A percentile compares a stretch with the other conserved stretches of the same genome.
Evolutionary conservation across 2,113 vertebrate genomes (phyloP).

Genomic region (Xiphias gladius): DNA sequence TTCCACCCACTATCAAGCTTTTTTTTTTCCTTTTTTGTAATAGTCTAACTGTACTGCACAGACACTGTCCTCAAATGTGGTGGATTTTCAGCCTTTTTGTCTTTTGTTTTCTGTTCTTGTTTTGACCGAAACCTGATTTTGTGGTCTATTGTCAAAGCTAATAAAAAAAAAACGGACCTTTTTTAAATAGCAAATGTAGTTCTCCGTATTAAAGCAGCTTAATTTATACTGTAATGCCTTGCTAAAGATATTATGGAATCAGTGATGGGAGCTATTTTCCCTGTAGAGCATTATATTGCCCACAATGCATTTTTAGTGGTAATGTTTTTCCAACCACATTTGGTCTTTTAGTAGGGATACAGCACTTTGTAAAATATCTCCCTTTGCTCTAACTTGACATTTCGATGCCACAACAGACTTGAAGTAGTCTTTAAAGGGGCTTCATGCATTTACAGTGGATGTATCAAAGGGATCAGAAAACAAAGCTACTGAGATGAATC

Average conservation of each 20-base stretch:
- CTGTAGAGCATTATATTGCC: slow-evolving; percentile 50
- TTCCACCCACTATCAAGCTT: slow-evolving; percentile 27
- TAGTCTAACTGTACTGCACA: slow-evolving; percentile 20
- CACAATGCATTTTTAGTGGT: slow-evolving; percentile 33
- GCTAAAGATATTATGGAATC: slow-evolving; percentile 38
- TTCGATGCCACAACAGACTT: slow-evolving; percentile 27
- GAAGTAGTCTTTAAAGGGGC: slow-evolving; percentile 3
- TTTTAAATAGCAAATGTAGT: slow-evolving; percentile 28
- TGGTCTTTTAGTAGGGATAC: slow-evolving; percentile 5
- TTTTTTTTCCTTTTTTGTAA: slow-evolving; percentile 23
- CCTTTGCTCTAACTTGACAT: slow-evolving; percentile 47
- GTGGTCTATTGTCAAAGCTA: slow-evolving; percentile 30
- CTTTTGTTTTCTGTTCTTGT: slow-evolving; percentile 3
- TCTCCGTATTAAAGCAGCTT: slow-evolving; percentile 30
- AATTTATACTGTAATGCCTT: slow-evolving; percentile 31
- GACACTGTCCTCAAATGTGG: slow-evolving; percentile 1
- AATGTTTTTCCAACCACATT: slow-evolving; percentile 44
- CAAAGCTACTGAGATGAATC: slow-evolving; percentile 37
- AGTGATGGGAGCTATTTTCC: slow-evolving; percentile 44
- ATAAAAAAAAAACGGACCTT: slow-evolving; percentile 35
- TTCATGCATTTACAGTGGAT: slow-evolving; percentile 11
- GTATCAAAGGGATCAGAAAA: slow-evolving; percentile 42
- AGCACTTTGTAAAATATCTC: slow-evolving; percentile 37
- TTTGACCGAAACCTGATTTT: slow-evolving; percentile 26
- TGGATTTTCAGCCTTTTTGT: slow-evolving; percentile 16